These are phyloP conservation scores for Xerus rutilus DNA, from an alignment of 2,797 vertebrate species.

Conservation along the genomic window DNA sequence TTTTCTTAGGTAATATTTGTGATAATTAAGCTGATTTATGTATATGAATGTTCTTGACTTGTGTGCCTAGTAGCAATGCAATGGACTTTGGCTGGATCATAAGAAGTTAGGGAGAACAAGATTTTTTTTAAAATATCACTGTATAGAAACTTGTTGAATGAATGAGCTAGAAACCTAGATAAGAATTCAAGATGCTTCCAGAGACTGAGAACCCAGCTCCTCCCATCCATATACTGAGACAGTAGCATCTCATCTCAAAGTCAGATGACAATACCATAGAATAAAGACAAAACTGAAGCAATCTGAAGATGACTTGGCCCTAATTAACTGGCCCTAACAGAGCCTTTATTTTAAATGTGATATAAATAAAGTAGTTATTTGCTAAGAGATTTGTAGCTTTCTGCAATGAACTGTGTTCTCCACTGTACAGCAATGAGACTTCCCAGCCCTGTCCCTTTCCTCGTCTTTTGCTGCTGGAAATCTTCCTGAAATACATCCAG, in stretches of 20 bases:
- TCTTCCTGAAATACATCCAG: slow-evolving; percentile 32
- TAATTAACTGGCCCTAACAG: neutral
- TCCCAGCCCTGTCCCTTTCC: neutral
- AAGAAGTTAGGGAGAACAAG: neutral
- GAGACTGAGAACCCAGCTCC: neutral
- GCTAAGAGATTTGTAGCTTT: neutral
- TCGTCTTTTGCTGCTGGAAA: neutral
- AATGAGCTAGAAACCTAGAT: neutral
- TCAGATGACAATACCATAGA: neutral
- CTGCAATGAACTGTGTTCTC: neutral
- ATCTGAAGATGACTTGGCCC: neutral
- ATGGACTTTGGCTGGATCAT: neutral
- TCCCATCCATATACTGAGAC: neutral
- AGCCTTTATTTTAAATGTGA: neutral
- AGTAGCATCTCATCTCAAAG: neutral
- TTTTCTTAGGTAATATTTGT: neutral
- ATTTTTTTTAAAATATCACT: neutral
- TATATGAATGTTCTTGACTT: neutral
- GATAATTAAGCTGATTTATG: neutral
- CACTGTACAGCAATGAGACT: neutral
- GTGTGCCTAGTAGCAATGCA: neutral
- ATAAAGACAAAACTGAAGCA: neutral
- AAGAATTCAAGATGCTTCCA: neutral
- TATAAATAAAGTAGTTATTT: neutral
- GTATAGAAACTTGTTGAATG: neutral